Evolutionary conservation across 2,113 vertebrate genomes (phyloP).

Genomic region (Epinephelus moara): DNA sequence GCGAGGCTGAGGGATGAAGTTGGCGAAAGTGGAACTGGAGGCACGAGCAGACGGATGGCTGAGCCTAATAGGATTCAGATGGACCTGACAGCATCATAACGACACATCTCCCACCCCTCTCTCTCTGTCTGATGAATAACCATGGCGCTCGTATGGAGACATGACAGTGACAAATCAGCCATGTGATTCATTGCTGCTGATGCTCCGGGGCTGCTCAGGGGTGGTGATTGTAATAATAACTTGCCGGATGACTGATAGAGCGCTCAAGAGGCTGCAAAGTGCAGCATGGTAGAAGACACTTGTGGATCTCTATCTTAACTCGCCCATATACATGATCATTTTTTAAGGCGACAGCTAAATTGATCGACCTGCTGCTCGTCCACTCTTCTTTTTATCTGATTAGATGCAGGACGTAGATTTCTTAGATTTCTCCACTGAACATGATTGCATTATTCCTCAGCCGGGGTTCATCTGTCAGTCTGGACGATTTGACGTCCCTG

Average conservation of each 20-base stretch:
- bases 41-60: constrained; percentile 6
- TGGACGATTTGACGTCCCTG: not conserved
- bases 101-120: constrained; percentile 2
- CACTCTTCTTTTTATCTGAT: constrained; percentile 31
- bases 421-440: constrained; percentile 1
- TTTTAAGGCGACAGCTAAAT: not conserved
- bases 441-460: not conserved
- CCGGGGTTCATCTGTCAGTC: not conserved
- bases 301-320: constrained; percentile 16
- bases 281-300: not conserved
- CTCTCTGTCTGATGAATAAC: constrained; percentile 33
- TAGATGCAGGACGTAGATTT: not conserved
- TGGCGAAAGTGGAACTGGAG: constrained; percentile 15
- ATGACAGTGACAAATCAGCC: constrained; percentile 45
- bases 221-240: constrained; percentile 57
- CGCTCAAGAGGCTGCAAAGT: constrained; percentile 1
- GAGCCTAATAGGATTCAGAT: constrained; percentile 53
- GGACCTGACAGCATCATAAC: constrained; percentile 40
- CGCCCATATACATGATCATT: not conserved
- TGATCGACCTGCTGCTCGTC: not conserved
- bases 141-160: not conserved
- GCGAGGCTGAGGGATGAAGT: constrained; percentile 9
- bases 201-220: constrained; percentile 32
- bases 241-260: constrained; percentile 44
- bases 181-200: constrained; percentile 53